Evolutionary conservation across 2,113 vertebrate genomes (phyloP).

Genomic region (Falcunculus frontatus): DNA sequence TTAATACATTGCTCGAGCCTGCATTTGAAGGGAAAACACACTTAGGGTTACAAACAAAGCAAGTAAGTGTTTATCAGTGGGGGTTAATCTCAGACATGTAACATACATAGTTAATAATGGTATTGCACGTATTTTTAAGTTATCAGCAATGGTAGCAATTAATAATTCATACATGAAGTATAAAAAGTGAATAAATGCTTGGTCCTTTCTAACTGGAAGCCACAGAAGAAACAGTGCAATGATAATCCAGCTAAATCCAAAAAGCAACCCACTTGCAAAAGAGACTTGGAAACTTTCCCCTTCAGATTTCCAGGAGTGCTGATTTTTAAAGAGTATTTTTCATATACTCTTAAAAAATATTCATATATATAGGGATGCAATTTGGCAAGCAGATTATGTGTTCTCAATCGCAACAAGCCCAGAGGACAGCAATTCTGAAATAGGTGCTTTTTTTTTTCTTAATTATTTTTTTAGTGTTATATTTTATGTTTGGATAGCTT

Average conservation of each 20-base stretch:
- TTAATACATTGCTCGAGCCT: conserved; percentile 35
- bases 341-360: neutral
- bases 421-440: neutral
- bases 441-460: neutral
- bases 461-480: neutral
- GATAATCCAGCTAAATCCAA: neutral
- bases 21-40: conserved; percentile 11
- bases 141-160: neutral
- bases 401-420: neutral
- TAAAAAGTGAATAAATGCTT: neutral
- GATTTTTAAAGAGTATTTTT: neutral
- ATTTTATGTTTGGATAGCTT: neutral
- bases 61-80: neutral
- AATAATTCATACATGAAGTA: neutral
- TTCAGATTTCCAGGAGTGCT: neutral
- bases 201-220: neutral
- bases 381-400: neutral
- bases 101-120: neutral
- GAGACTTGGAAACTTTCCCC: neutral
- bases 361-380: neutral
- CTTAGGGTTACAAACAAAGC: conserved; percentile 2
- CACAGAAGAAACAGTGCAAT: neutral
- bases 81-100: neutral
- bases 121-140: neutral
- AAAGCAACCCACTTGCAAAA: neutral